These are phyloP conservation scores for Biston betularia DNA, from an alignment of 2,888 invertebrate genomes.

Conservation along the genomic window DNA sequence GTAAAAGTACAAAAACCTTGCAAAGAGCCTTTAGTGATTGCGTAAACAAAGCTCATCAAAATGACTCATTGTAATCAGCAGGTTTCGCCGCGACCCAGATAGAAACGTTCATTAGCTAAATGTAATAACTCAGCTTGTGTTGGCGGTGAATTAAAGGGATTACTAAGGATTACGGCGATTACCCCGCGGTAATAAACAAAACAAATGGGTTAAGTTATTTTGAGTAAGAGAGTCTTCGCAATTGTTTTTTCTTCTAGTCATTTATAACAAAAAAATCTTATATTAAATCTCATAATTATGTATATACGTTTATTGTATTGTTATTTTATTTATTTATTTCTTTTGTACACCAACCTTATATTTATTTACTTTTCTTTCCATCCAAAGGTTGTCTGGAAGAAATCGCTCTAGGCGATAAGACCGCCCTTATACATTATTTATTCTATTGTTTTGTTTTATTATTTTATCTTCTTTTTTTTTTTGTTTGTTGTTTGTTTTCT, in stretches of 20 bases:
- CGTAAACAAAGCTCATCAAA: slow-evolving; percentile 7
- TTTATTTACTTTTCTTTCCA: too few relatives aligned
- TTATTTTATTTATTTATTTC: too few relatives aligned
- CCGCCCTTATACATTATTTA: too few relatives aligned
- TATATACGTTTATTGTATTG: too few relatives aligned
- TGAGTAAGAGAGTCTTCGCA: neutral
- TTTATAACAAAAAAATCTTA: too few relatives aligned
- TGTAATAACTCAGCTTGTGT: slow-evolving; percentile 56
- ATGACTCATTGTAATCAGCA: slow-evolving; percentile 9
- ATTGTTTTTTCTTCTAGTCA: neutral
- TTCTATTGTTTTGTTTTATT: too few relatives aligned
- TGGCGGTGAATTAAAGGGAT: slow-evolving; percentile 45
- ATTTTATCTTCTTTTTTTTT: too few relatives aligned
- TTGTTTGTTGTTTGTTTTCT: too few relatives aligned
- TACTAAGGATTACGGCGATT: slow-evolving; percentile 40
- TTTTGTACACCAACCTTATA: too few relatives aligned
- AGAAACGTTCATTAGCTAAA: slow-evolving; percentile 34
- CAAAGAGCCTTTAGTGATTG: neutral
- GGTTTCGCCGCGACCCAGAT: slow-evolving; percentile 49
- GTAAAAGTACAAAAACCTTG: neutral
- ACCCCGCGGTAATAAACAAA: slow-evolving; percentile 14
- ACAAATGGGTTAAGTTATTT: slow-evolving; percentile 13
- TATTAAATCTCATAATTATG: too few relatives aligned
- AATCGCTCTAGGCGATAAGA: too few relatives aligned
- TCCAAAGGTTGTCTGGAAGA: too few relatives aligned